A percentile compares a stretch with the other conserved stretches of the same genome.
phyloP scores from a whole-genome alignment of 2,113 vertebrate genomes.

The Xenus cinereus region DNA sequence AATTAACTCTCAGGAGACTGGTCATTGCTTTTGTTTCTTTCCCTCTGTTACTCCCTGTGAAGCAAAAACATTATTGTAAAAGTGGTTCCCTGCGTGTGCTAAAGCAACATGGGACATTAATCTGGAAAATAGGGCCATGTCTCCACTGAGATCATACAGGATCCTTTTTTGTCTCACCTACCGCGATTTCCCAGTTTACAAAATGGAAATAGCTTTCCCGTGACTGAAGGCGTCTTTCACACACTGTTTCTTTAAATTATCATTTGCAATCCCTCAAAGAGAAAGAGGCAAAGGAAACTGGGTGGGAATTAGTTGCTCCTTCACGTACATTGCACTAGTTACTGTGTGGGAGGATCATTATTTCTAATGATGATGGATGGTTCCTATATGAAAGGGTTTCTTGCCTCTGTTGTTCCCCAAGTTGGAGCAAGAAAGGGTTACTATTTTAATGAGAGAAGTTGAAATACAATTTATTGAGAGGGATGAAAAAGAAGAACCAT shows the following conservation, averaged over 20 bases:
- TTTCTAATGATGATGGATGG: conserved; percentile 71
- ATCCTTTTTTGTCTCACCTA: not conserved
- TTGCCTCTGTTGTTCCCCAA: conserved; percentile 45
- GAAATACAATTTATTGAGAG: conserved; percentile 57
- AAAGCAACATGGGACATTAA: not conserved
- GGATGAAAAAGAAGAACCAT: conserved; percentile 43
- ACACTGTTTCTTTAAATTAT: conserved; percentile 65
- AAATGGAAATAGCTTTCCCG: conserved; percentile 44
- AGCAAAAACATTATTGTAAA: not conserved
- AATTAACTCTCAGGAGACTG: not conserved
- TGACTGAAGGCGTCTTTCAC: conserved; percentile 28
- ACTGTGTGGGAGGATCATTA: conserved; percentile 65
- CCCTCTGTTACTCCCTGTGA: not conserved
- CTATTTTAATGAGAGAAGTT: conserved; percentile 51
- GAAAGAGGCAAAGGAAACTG: conserved; percentile 54
- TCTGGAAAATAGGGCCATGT: not conserved
- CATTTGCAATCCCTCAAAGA: conserved; percentile 61
- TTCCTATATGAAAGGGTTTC: conserved; percentile 57
- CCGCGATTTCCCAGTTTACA: not conserved
- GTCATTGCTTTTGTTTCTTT: not conserved
- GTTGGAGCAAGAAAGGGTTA: conserved; percentile 60
- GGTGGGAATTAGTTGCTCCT: conserved; percentile 64
- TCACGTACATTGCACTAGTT: conserved; percentile 53
- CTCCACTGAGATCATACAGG: not conserved
- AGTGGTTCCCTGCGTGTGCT: not conserved